These are phyloP conservation scores for Clinocottus analis DNA, from an alignment of 2,113 vertebrate species.

Conservation along the genomic window DNA sequence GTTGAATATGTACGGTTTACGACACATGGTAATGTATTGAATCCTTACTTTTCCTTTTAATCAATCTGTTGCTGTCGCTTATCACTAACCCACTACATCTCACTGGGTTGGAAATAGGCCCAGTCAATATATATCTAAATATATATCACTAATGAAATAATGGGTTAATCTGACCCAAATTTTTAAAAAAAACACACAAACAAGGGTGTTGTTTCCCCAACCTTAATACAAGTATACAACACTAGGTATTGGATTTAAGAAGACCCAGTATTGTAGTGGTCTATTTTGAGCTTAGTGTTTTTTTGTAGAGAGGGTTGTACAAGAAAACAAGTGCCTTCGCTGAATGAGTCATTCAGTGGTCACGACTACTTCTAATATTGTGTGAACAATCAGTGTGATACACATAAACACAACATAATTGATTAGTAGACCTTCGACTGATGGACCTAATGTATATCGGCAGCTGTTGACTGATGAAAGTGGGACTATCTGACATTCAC, in stretches of 20 bases:
- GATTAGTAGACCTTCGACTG: not conserved
- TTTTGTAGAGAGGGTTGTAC: not conserved
- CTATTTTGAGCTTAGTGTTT: not conserved
- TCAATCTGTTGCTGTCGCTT: not conserved
- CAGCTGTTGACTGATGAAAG: not conserved
- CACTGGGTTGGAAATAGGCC: not conserved
- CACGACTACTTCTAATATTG: not conserved
- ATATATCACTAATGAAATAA: not conserved
- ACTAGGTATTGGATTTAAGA: not conserved
- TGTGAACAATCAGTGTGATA: constrained; percentile 3
- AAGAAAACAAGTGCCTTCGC: not conserved
- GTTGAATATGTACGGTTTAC: not conserved
- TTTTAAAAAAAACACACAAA: no score
- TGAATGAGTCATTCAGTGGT: constrained; percentile 15
- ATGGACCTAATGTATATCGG: not conserved
- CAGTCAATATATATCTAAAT: no score
- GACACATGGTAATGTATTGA: not conserved
- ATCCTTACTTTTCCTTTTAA: not conserved
- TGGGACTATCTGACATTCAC: not conserved
- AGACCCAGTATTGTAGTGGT: not conserved
- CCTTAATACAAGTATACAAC: not conserved
- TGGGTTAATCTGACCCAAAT: not conserved
- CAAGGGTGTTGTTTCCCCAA: not conserved
- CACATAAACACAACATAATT: not conserved
- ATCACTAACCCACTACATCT: not conserved